Conservation (phyloP, 2,888 invertebrate species). For the Cheilosia scutellata region DNA sequence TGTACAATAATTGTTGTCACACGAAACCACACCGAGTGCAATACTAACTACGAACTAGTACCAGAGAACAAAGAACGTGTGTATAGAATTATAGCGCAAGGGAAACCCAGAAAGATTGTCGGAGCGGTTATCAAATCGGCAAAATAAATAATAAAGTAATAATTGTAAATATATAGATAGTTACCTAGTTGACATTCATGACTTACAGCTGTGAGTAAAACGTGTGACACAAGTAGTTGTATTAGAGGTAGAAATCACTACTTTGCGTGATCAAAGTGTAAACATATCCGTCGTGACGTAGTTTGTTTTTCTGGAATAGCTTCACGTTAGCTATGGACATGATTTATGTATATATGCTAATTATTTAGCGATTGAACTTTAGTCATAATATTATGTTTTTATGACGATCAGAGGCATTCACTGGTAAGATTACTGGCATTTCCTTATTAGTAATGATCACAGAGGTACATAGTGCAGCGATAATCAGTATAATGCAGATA, state of each 20-base stretch:
- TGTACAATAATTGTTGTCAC: slow-evolving; percentile 5
- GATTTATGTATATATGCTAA: neutral
- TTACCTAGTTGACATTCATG: too few species aligned
- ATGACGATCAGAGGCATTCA: too few species aligned
- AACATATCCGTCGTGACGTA: slow-evolving; percentile 30
- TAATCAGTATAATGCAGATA: too few species aligned
- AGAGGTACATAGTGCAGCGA: too few species aligned
- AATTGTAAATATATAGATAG: neutral
- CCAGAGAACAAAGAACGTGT: neutral
- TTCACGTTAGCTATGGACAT: neutral
- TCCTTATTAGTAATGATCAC: too few species aligned
- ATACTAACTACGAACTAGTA: slow-evolving; percentile 1
- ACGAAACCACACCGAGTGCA: slow-evolving; percentile 20
- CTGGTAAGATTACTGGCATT: too few species aligned
- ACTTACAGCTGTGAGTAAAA: neutral
- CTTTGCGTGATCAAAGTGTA: slow-evolving; percentile 53
- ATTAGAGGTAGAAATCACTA: neutral
- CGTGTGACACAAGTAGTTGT: slow-evolving; percentile 6
- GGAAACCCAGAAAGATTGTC: neutral
- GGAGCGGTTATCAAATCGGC: neutral
- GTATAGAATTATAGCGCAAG: neutral
- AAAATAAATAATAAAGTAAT: neutral
- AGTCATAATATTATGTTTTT: too few species aligned
- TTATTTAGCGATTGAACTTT: neutral
- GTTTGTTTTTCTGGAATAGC: neutral